A percentile compares a stretch with the other conserved stretches of the same genome.
Conservation (phyloP, 1,140 invertebrate genomes). For the Protaetia brevitarsis region DNA sequence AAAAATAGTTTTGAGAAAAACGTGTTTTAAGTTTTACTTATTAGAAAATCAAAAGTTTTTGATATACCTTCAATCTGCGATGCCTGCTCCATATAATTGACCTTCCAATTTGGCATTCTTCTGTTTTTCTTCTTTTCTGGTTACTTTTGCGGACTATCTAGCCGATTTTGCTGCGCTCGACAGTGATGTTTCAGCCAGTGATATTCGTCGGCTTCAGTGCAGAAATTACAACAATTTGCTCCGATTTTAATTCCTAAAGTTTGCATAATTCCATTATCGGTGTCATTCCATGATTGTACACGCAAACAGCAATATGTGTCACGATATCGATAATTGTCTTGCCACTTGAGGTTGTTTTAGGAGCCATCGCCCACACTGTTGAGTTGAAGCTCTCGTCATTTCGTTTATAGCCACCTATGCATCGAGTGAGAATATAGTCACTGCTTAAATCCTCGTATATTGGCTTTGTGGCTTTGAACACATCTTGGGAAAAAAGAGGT, state of each 20-base stretch:
- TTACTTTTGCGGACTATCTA: neutral
- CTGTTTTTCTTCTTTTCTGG: slow-evolving; percentile 3
- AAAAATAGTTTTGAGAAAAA: too few relatives aligned
- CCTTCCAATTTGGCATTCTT: slow-evolving; percentile 18
- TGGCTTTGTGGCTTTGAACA: slow-evolving; percentile 29
- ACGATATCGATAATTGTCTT: slow-evolving; percentile 28
- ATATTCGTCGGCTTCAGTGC: neutral
- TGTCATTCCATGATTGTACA: neutral
- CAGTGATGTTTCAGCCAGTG: neutral
- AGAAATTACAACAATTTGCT: neutral
- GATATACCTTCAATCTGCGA: slow-evolving; percentile 16
- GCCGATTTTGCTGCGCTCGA: neutral
- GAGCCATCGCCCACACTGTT: slow-evolving; percentile 32
- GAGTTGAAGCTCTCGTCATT: slow-evolving; percentile 39
- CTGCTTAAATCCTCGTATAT: slow-evolving; percentile 33
- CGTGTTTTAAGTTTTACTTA: too few relatives aligned
- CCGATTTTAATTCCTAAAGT: neutral
- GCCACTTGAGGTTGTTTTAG: slow-evolving; percentile 31
- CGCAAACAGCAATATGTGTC: neutral
- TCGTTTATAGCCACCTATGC: slow-evolving; percentile 33
- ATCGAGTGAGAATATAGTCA: slow-evolving; percentile 30
- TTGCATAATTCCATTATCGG: neutral
- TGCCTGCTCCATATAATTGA: slow-evolving; percentile 14
- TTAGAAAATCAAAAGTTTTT: too few relatives aligned
- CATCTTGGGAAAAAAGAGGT: neutral